Conservation (phyloP, 2,888 invertebrate species). For the Seira musarum region DNA sequence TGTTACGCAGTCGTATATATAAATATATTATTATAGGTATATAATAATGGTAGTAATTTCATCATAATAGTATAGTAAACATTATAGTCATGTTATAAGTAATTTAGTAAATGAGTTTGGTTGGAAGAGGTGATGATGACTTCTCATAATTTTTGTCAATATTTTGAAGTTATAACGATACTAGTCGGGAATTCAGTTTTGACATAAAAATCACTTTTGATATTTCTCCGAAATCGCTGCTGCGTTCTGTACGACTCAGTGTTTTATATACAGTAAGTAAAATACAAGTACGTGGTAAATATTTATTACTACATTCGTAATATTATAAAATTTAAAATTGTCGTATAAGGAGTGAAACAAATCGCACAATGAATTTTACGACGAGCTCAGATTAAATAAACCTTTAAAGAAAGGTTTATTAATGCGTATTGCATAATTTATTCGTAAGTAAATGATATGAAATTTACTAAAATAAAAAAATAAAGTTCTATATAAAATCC, state of each 20-base stretch:
- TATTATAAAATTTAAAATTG: neutral
- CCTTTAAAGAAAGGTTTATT: neutral
- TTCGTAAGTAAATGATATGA: no score
- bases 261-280: no score
- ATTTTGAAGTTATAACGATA: conserved; percentile 25
- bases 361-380: conserved; percentile 20
- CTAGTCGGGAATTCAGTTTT: conserved; percentile 50
- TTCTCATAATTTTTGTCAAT: no score
- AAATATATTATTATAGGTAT: no score
- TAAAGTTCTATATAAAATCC: neutral
- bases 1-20: neutral
- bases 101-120: neutral
- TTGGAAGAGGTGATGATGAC: no score
- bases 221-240: neutral
- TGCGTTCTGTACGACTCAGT: no score
- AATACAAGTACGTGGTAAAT: no score
- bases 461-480: neutral
- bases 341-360: neutral
- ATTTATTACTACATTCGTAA: neutral
- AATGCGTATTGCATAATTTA: neutral
- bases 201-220: conserved; percentile 27
- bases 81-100: conserved; percentile 7
- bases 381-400: conserved; percentile 10
- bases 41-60: no score
- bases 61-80: neutral